A percentile compares a stretch with the other conserved stretches of the same genome.
phyloP scores from a whole-genome alignment of 2,888 invertebrate genomes.

The Euspilapteryx auroguttella region DNA sequence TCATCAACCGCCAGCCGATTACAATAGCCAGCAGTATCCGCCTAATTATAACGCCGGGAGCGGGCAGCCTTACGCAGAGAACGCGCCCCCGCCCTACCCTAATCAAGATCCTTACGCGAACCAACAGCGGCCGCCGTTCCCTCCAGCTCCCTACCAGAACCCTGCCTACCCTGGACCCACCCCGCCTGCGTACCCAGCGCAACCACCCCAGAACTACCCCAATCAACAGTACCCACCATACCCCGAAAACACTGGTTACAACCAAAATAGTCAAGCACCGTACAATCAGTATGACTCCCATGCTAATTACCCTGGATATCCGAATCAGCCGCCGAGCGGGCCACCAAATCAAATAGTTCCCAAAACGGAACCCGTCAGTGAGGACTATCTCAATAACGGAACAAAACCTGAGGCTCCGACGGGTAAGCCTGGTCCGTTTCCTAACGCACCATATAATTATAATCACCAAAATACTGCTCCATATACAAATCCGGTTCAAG shows the following conservation, averaged over 20 bases:
- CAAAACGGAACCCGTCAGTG: neutral
- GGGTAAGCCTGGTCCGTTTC: constrained; percentile 11
- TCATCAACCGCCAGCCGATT: constrained; percentile 26
- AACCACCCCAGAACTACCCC: neutral
- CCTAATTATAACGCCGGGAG: constrained; percentile 20
- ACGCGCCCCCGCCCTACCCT: constrained; percentile 27
- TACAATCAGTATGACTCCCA: too few relatives aligned
- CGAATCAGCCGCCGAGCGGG: constrained; percentile 26
- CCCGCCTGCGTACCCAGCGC: neutral
- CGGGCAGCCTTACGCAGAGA: constrained; percentile 8
- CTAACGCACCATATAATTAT: constrained; percentile 23
- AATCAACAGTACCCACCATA: neutral
- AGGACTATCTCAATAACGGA: constrained; percentile 13
- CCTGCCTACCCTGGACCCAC: neutral
- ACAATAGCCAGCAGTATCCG: constrained; percentile 29
- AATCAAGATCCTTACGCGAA: constrained; percentile 25
- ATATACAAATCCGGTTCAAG: constrained; percentile 22
- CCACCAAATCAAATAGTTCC: neutral
- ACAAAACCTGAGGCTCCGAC: constrained; percentile 17
- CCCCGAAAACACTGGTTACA: too few relatives aligned
- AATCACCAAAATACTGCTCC: constrained; percentile 20
- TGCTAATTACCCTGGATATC: constrained; percentile 5
- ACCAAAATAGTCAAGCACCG: neutral
- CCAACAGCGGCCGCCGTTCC: constrained; percentile 28
- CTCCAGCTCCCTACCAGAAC: neutral